These are phyloP conservation scores for Acanthopleura granulata DNA, from an alignment of 2,888 invertebrate genomes.

Conservation along the genomic window DNA sequence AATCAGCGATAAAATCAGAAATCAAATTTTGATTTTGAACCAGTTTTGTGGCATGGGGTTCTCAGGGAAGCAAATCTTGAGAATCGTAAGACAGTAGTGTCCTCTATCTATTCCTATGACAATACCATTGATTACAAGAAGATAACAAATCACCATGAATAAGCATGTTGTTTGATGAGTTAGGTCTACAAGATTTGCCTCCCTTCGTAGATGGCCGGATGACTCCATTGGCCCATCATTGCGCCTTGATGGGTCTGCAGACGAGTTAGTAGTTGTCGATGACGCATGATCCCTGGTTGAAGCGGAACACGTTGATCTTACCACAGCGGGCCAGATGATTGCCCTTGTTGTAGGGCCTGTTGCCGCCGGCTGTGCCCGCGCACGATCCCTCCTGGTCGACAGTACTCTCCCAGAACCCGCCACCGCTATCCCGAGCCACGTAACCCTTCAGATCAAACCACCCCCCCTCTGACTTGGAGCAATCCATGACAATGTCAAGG, in stretches of 20 bases:
- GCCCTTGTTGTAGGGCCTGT: constrained; percentile 37
- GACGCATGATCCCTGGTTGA: background rate
- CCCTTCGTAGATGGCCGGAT: too few species aligned
- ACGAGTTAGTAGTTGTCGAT: background rate
- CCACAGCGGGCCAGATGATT: constrained; percentile 68
- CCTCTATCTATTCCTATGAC: too few species aligned
- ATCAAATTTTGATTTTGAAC: too few species aligned
- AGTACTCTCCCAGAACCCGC: constrained; percentile 39
- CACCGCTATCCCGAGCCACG: background rate
- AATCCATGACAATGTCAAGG: constrained; percentile 65
- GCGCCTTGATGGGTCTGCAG: background rate
- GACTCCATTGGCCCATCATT: too few species aligned
- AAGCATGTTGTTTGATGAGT: too few species aligned
- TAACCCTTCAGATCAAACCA: constrained; percentile 67
- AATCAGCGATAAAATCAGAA: too few species aligned
- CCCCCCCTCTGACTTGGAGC: constrained; percentile 58
- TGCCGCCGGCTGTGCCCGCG: constrained; percentile 44
- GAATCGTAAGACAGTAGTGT: too few species aligned
- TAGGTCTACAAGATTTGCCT: too few species aligned
- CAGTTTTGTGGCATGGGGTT: too few species aligned
- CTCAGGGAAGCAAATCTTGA: too few species aligned
- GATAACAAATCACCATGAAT: too few species aligned
- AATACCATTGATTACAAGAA: too few species aligned
- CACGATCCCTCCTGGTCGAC: constrained; percentile 46
- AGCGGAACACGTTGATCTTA: constrained; percentile 58